A percentile compares a stretch with the other conserved stretches of the same genome.
Conservation (phyloP, 64 coral and sea anemone species). For the Pocillopora verrucosa region DNA sequence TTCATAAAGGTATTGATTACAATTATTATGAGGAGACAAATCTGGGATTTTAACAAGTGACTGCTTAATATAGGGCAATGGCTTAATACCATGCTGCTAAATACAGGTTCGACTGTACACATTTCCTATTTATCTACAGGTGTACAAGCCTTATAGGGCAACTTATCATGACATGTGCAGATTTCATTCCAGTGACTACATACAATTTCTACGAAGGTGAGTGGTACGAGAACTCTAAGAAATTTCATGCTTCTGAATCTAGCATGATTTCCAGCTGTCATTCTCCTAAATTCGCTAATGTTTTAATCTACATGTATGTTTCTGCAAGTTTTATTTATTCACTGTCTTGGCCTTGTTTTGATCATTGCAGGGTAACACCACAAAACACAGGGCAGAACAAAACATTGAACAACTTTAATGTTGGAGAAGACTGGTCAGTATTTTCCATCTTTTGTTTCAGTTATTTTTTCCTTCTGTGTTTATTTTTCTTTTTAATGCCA, state of each 20-base stretch:
- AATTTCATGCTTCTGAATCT: not conserved
- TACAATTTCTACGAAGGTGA: constrained; percentile 89
- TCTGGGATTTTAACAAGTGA: too few relatives aligned
- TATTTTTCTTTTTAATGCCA: not conserved
- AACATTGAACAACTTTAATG: constrained; percentile 68
- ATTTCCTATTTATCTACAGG: constrained; percentile 18
- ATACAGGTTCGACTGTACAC: too few relatives aligned
- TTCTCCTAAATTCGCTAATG: too few relatives aligned
- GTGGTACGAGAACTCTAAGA: not conserved
- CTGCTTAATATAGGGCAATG: too few relatives aligned
- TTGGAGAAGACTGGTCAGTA: constrained; percentile 95
- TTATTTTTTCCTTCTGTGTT: too few relatives aligned
- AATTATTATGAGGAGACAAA: too few relatives aligned
- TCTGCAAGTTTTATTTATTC: not conserved
- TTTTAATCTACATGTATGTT: too few relatives aligned
- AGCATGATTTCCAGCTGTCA: not conserved
- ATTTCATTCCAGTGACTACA: constrained; percentile 93
- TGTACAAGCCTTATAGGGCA: constrained; percentile 93
- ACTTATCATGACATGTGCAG: constrained; percentile 94
- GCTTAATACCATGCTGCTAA: too few relatives aligned
- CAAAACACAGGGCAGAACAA: constrained; percentile 79
- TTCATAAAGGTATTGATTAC: too few relatives aligned
- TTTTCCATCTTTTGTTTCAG: too few relatives aligned
- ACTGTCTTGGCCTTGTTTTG: not conserved
- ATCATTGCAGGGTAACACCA: constrained; percentile 69